These are phyloP conservation scores for Lucilia cuprina DNA, from an alignment of 1,140 invertebrate genomes.

Conservation along the genomic window DNA sequence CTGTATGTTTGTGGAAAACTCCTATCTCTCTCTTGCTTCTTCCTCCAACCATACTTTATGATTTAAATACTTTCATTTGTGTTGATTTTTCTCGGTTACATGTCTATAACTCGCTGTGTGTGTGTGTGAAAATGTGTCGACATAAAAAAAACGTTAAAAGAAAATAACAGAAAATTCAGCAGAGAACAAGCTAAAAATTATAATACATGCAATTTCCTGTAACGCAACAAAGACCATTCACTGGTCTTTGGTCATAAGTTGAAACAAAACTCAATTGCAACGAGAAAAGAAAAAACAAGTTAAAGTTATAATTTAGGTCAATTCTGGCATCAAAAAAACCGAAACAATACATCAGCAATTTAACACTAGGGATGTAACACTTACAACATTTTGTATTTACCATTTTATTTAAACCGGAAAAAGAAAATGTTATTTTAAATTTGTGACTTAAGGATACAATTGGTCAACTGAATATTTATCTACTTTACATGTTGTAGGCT, in stretches of 20 bases:
- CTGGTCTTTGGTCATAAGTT: background rate
- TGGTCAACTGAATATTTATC: too few relatives aligned
- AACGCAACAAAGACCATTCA: background rate
- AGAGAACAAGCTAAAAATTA: background rate
- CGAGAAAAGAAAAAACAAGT: background rate
- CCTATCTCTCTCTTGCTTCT: background rate
- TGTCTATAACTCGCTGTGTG: background rate
- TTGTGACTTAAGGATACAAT: too few relatives aligned
- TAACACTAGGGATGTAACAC: too few relatives aligned
- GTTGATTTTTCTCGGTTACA: background rate
- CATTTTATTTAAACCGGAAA: too few relatives aligned
- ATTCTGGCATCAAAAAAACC: background rate
- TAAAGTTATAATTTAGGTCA: background rate
- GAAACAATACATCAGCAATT: too few relatives aligned
- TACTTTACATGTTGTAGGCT: too few relatives aligned
- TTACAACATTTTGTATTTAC: too few relatives aligned
- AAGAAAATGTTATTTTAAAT: too few relatives aligned
- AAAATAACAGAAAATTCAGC: background rate
- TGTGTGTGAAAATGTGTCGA: background rate
- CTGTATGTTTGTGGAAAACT: too few relatives aligned
- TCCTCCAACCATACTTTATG: background rate
- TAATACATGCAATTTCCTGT: conserved; percentile 2
- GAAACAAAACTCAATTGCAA: background rate
- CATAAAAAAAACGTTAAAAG: background rate
- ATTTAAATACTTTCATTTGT: background rate